Percentiles rank a stretch among this genome's conserved stretches.
Conservation (phyloP, 2,113 vertebrate genomes). For the Centropus unirufus region DNA sequence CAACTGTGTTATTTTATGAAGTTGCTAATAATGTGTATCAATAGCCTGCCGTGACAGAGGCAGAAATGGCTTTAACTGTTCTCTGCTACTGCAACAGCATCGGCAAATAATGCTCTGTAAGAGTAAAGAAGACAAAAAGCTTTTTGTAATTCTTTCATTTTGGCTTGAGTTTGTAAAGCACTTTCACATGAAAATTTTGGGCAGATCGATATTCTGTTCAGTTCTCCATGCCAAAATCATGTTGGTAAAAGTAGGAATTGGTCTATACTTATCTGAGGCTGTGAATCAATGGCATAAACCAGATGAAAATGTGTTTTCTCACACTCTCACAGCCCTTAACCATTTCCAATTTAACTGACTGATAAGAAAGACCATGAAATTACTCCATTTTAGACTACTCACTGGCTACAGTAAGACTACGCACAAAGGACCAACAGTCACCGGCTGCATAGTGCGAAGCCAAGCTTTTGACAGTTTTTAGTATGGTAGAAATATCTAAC, state of each 20-base stretch:
- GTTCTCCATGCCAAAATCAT: not conserved
- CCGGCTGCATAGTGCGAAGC: not conserved
- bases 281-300: not conserved
- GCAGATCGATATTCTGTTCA: not conserved
- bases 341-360: not conserved
- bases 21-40: not conserved
- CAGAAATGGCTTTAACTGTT: not conserved
- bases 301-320: not conserved
- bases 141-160: not conserved
- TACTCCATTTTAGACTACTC: not conserved
- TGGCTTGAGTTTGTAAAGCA: not conserved
- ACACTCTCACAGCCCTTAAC: not conserved
- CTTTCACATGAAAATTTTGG: not conserved
- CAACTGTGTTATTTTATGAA: not conserved
- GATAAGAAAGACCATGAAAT: not conserved
- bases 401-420: not conserved
- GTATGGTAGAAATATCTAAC: not conserved
- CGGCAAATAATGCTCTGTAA: not conserved
- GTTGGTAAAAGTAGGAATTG: not conserved
- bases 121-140: not conserved
- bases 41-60: not conserved
- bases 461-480: not conserved
- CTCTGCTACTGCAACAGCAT: not conserved
- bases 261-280: not conserved
- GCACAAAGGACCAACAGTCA: not conserved